Base-by-base conservation (phyloP, 2,888 invertebrate species). In the Diarsia dahlii region DNA sequence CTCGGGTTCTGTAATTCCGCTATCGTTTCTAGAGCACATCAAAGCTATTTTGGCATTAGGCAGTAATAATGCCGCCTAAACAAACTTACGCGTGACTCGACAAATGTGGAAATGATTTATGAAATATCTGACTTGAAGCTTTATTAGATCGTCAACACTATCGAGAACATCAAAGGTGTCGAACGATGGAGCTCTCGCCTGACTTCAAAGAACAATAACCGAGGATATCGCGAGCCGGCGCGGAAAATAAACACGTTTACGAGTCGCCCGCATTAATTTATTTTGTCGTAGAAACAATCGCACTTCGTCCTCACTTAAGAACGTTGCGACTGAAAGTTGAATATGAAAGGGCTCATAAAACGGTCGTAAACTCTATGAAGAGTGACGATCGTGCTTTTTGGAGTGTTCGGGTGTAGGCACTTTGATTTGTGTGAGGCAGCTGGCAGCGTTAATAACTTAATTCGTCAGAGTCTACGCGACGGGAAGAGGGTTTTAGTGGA, bases 371-470 rank as follows among this genome's bases (percentile, higher is more conserved):
- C 91, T 91, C 91, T 91, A 91, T 91, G 92, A 93, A 88, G 91
- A 93, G 92, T 89, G 92, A 88, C 88, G 90, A 90, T 91, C 91
- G 92, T 91, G 93, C 92, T 92, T 90, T 90, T 93, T 89, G 81
- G 91, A 95, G 92, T 93, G 93, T 91, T 92, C 89, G 88, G 90
- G 90, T 92, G 92, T 91, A 92, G 92, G 89, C 93, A 91, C 95
- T 95, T 96, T 96, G 96, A 96, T 96, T 96, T 96, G 96, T 96
- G 94, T 93, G 88, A 90, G 94, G 92, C 96, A 96, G 96, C 96
- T 96, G 88, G 89, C 89, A 93, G 94, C 95, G 95, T 95, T 96
- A 96, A 96, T 96, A 96, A 95, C 95, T 96, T 96, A 96, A 96
- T 96, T 96, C 96, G 95, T 96, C 95, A 96, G 95, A 95, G 95